Percentiles rank a stretch among this genome's conserved stretches.
Evolutionary conservation across 2,797 vertebrate genomes (phyloP).

Genomic region (Chaetophractus vellerosus): DNA sequence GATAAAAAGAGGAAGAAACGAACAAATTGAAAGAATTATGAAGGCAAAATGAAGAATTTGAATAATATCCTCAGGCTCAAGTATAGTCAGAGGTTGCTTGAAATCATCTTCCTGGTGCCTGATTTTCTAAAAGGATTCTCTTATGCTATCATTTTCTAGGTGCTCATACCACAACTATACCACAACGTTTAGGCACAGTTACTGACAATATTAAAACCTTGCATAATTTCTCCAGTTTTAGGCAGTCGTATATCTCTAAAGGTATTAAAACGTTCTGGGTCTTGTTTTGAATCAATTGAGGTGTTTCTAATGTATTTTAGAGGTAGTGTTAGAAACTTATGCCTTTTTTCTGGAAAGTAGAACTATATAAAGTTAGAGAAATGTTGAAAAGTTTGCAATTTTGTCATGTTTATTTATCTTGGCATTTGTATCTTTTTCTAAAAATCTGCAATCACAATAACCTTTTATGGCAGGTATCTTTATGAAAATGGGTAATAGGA

Average conservation of each 20-base stretch:
- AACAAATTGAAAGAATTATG: conserved; percentile 85
- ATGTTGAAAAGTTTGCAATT: neutral
- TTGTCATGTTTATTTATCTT: conserved; percentile 19
- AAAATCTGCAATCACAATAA: neutral
- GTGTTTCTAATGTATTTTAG: neutral
- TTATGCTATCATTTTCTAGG: neutral
- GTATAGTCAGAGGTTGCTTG: conserved; percentile 72
- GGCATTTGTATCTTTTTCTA: neutral
- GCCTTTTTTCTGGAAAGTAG: neutral
- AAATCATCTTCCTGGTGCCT: conserved; percentile 90
- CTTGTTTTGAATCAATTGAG: neutral
- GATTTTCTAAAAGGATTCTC: neutral
- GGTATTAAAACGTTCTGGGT: neutral
- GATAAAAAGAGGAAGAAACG: conserved; percentile 91
- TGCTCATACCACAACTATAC: neutral
- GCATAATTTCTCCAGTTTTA: neutral
- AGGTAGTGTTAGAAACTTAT: neutral
- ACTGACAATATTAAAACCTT: neutral
- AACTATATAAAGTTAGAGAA: conserved; percentile 11
- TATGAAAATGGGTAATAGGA: neutral
- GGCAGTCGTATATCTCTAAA: neutral
- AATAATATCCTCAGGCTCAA: conserved; percentile 84
- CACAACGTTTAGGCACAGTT: neutral
- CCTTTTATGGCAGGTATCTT: neutral
- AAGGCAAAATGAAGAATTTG: conserved; percentile 81